phyloP scores from a whole-genome alignment of 2,797 vertebrate genomes.

The Gymnocypris eckloni region DNA sequence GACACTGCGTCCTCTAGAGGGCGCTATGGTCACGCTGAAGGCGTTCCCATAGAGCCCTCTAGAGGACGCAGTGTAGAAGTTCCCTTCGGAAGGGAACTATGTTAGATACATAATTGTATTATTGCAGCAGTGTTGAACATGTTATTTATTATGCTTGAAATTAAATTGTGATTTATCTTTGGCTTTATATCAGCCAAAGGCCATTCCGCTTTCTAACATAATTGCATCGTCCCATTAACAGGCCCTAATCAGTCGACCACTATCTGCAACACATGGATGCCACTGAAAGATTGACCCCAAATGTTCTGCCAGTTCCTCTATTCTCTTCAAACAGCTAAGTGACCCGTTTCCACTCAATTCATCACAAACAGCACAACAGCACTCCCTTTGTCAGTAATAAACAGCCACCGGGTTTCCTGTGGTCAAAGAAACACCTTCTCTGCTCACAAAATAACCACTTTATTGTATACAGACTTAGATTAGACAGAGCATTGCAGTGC shows the following conservation, averaged over 20 bases:
- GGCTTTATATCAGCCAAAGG: not conserved
- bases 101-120: not conserved
- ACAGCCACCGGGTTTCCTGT: conserved; percentile 14
- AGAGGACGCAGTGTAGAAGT: no score
- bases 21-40: no score
- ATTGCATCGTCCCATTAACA: not conserved
- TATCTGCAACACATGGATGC: not conserved
- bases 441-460: conserved; percentile 1
- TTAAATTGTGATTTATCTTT: not conserved
- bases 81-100: no score
- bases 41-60: no score
- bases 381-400: conserved; percentile 7
- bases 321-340: not conserved
- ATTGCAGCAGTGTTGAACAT: not conserved
- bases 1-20: no score
- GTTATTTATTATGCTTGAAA: not conserved
- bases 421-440: conserved; percentile 29
- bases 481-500: conserved; percentile 11
- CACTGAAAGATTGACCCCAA: not conserved
- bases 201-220: not conserved
- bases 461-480: conserved; percentile 32
- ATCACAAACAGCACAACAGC: not conserved
- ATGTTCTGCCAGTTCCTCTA: not conserved
- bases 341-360: conserved; percentile 6
- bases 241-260: not conserved